Evolutionary conservation across 1,140 invertebrate genomes (phyloP), one percentile per base, ranked within the genome.

Genomic region (Apolygus lucorum): DNA sequence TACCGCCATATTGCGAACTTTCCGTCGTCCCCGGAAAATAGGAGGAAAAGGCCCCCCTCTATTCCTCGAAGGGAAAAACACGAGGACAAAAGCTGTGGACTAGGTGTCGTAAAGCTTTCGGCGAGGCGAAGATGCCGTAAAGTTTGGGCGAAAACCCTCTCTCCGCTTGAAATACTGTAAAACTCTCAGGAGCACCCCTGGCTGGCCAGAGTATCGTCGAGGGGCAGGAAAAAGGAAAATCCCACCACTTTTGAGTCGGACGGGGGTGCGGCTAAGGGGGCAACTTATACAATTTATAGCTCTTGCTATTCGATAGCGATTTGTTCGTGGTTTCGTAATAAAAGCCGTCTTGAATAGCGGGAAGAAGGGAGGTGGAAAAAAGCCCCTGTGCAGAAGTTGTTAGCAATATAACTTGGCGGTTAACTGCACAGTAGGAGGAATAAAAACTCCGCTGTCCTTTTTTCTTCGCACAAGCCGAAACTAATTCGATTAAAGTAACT

Each of bases 281-380:
- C 22, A 63, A 63, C 62, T 63, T 63, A 27, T 25, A 27, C 62
- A 63, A 63, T 63, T 63, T 63, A 63, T 63, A 25, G 62, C 2
- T 54, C 62, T 27, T 27, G 62, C 62, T 63, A 63, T 63, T 63
- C 27, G 62, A 63, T 63, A 63, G 62, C 62, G 27, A 63, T 63
- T 63, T 63, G 62, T 63, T 25, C 14, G 62, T 63, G 62, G 62
- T 63, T 63, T 63, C 26, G 2, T 63, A 63, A 63, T 63, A 63
- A 63, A 63, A 63, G 27, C 1, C 62, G 27, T 63, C 26, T 42
- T 42, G 34, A 17, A 42, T 4, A 42, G 34, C 4, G 17, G 34
- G 17, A 42, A 17, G 34, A 4, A n/a, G 25, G 26, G 21, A 26
- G 27, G 27, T 8, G 63, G 14, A 26, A 17, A 26, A 17, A 17